Percentiles rank a stretch among this genome's conserved stretches.
phyloP scores from a whole-genome alignment of 2,113 vertebrate species.

The Amphiprion ocellaris region DNA sequence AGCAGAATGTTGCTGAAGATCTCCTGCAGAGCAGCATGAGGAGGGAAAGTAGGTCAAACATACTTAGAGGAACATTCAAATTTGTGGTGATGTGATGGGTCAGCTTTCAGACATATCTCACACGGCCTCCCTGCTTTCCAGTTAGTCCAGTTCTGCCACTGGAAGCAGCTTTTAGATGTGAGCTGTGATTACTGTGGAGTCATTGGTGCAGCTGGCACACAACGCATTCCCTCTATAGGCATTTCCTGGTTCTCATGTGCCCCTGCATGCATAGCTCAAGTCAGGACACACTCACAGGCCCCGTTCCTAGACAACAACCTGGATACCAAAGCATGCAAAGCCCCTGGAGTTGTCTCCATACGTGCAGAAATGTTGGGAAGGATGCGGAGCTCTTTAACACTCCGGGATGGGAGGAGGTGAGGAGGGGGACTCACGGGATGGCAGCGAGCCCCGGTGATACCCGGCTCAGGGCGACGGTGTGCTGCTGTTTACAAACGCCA shows the following conservation, averaged over 20 bases:
- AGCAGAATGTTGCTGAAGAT: conserved; percentile 42
- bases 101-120: not conserved
- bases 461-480: conserved; percentile 49
- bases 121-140: conserved; percentile 9
- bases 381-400: conserved; percentile 28
- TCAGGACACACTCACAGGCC: conserved; percentile 16
- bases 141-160: conserved; percentile 4
- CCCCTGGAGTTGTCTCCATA: not conserved
- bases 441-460: conserved; percentile 51
- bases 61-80: conserved; percentile 34
- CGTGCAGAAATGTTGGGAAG: not conserved
- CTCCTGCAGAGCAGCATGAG: conserved; percentile 39
- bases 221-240: conserved; percentile 57
- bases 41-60: conserved; percentile 75
- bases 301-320: not conserved
- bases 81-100: conserved; percentile 40
- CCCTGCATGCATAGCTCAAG: conserved; percentile 52
- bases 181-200: conserved; percentile 50
- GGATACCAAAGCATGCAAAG: too few species aligned
- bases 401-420: conserved; percentile 26
- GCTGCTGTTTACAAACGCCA: conserved; percentile 37
- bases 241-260: conserved; percentile 75
- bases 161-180: conserved; percentile 12
- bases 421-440: conserved; percentile 55
- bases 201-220: conserved; percentile 62